Conservation (phyloP, 2,797 vertebrate genomes). For the Anisognathus igniventris region DNA sequence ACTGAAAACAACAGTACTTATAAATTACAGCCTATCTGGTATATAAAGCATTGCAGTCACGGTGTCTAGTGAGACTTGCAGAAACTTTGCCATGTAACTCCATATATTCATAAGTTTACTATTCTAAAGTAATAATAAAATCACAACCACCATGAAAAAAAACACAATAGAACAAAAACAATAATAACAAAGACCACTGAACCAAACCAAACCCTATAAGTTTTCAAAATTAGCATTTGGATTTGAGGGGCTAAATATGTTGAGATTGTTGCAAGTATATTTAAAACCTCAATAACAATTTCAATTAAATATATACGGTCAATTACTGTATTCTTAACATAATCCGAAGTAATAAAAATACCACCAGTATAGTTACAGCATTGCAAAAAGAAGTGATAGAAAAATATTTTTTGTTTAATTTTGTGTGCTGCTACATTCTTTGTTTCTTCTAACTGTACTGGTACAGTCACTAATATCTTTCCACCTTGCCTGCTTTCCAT, state of each 20-base stretch:
- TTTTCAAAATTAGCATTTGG: neutral
- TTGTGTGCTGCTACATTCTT: neutral
- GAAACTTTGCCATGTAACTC: neutral
- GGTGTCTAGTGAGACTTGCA: neutral
- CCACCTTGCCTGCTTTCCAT: neutral
- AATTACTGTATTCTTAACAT: neutral
- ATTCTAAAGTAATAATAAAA: neutral
- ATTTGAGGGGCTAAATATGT: neutral
- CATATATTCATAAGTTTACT: neutral
- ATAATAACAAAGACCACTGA: neutral
- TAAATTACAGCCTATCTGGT: neutral
- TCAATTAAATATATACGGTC: neutral
- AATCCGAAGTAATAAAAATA: neutral
- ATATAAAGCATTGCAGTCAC: neutral
- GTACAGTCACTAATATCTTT: neutral
- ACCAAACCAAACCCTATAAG: neutral
- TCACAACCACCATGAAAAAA: rapidly evolving
- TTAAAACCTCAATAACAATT: neutral
- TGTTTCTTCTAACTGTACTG: neutral
- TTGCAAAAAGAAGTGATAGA: neutral
- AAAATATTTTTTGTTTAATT: neutral
- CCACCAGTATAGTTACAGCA: neutral
- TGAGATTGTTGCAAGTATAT: neutral
- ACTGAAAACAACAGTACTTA: neutral
- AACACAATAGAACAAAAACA: neutral